Evolutionary conservation across 37 sponge, comb jelly and placozoan genomes (phyloP).

Genomic region (Chondrosia reniformis): DNA sequence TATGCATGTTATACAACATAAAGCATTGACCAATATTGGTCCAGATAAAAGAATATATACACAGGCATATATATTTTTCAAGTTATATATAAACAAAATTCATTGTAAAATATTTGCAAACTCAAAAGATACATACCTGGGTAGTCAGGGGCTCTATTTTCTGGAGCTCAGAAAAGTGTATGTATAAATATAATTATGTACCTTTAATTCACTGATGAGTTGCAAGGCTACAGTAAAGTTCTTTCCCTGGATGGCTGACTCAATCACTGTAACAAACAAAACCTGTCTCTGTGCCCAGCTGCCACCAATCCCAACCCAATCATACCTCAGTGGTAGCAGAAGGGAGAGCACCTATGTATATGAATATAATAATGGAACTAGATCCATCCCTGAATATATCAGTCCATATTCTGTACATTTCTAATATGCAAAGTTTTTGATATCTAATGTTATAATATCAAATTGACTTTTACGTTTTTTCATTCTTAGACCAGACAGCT

Average conservation of each 20-base stretch:
- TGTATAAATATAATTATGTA: neutral
- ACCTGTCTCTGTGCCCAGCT: slow-evolving; percentile 27
- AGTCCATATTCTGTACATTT: no score
- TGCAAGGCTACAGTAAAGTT: neutral
- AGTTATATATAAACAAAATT: no score
- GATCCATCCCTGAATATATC: no score
- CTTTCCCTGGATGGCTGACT: slow-evolving; percentile 29
- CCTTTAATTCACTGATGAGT: neutral
- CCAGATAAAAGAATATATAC: neutral
- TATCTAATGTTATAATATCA: no score
- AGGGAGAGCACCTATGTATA: slow-evolving; percentile 39
- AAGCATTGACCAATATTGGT: neutral
- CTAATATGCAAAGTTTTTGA: no score
- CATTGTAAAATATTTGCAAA: no score
- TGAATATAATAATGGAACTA: no score
- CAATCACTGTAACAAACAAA: slow-evolving; percentile 9
- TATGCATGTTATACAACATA: neutral
- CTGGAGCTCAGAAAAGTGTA: no score
- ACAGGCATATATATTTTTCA: neutral
- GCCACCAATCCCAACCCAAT: slow-evolving; percentile 17
- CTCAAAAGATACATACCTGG: no score
- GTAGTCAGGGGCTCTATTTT: no score
- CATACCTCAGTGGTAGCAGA: slow-evolving; percentile 22
- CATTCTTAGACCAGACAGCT: no score
- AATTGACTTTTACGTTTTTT: no score